Evolutionary conservation across 2,888 invertebrate species (phyloP).

Genomic region (Tetanocera ferruginea): DNA sequence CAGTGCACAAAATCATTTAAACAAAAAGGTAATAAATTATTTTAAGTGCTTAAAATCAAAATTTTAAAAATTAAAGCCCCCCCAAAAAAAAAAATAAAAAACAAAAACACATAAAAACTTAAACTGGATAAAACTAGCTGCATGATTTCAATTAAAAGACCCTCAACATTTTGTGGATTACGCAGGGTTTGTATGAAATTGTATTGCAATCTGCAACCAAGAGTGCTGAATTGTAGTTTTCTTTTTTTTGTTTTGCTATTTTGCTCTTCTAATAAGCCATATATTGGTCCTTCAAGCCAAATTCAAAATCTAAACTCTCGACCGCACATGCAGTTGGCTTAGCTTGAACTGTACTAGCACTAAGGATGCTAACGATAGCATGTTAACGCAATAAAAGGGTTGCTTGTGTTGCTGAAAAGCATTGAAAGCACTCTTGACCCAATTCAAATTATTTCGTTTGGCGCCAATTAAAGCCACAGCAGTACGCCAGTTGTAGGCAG

Average conservation of each 20-base stretch:
- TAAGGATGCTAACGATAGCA: too few species aligned
- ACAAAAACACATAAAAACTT: neutral
- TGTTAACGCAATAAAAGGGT: too few species aligned
- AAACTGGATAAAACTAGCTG: neutral
- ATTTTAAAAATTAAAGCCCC: neutral
- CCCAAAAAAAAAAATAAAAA: conserved; percentile 1
- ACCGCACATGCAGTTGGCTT: neutral
- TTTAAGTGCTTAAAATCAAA: neutral
- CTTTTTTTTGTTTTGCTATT: neutral
- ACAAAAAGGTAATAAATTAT: neutral
- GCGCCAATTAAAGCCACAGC: neutral
- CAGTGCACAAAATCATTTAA: too few species aligned
- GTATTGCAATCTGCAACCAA: neutral
- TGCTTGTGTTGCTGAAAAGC: too few species aligned
- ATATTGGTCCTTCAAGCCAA: neutral
- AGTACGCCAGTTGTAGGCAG: too few species aligned
- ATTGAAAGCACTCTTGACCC: neutral
- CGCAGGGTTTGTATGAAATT: conserved; percentile 21
- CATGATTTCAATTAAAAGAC: neutral
- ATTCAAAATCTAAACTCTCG: neutral
- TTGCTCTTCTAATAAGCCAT: neutral
- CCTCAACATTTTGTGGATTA: conserved; percentile 12
- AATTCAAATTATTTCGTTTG: neutral
- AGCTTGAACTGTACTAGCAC: too few species aligned
- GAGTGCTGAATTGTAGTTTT: neutral